These are phyloP conservation scores for Thymelicus acteon DNA, from an alignment of 2,888 invertebrate species.

Conservation along the genomic window DNA sequence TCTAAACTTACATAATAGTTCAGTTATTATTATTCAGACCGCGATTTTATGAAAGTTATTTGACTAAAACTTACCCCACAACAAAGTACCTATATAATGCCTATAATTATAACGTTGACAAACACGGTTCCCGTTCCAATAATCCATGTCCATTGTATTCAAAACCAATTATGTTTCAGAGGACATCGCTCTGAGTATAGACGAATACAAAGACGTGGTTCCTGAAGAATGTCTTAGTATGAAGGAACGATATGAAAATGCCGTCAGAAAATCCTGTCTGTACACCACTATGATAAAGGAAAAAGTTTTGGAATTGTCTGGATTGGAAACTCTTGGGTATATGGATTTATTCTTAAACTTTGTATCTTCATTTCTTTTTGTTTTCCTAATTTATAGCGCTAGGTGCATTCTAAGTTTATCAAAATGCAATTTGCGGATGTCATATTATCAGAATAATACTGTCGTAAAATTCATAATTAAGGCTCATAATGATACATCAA, in stretches of 20 bases:
- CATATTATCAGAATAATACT: too few relatives aligned
- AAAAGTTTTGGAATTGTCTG: slow-evolving; percentile 85
- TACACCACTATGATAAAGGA: slow-evolving; percentile 87
- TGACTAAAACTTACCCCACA: too few relatives aligned
- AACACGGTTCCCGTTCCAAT: background rate
- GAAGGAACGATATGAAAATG: slow-evolving; percentile 91
- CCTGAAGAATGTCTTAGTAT: slow-evolving; percentile 92
- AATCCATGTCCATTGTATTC: slow-evolving; percentile 16
- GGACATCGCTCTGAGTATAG: slow-evolving; percentile 72
- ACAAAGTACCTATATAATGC: too few relatives aligned
- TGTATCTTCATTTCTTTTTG: background rate
- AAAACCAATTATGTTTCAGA: slow-evolving; percentile 53
- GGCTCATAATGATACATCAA: too few relatives aligned
- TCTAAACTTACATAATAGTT: too few relatives aligned
- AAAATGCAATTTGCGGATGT: too few relatives aligned
- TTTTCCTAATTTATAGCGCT: too few relatives aligned
- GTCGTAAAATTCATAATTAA: too few relatives aligned
- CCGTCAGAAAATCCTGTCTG: slow-evolving; percentile 88
- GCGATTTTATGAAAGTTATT: too few relatives aligned
- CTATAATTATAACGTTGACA: background rate
- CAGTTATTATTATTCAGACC: too few relatives aligned
- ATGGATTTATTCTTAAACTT: background rate
- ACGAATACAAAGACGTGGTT: slow-evolving; percentile 84
- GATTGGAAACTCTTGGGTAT: slow-evolving; percentile 89
- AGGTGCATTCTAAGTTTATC: too few relatives aligned